Base-by-base conservation (phyloP, 2,113 vertebrate species). In the Urocynchramus pylzowi region DNA sequence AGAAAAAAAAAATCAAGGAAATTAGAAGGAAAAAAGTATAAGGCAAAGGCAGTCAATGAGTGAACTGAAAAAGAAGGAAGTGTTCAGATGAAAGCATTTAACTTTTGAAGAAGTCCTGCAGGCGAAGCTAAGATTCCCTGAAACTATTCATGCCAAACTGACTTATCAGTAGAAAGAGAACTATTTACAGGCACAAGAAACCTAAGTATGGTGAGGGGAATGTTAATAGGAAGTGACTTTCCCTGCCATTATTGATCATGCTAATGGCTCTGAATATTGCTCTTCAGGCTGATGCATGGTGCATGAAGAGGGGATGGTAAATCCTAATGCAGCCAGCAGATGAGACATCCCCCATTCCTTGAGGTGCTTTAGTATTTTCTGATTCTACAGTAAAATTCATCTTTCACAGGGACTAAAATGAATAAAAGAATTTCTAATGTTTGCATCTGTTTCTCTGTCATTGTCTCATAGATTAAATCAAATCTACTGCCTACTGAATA, bases 401-500 rank as follows among this genome's bases (percentile, higher is more conserved):
- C 49, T 87, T 94, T 93, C 63, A 73, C 4, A 16, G 37, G 16
- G 21, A 77, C 20, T 86, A 60, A 91, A 93, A 71, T 59, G 13
- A 80, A 49, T 44, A 82, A 82, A 59, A 91, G 54, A 20, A 68
- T 86, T 73, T 91, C 44, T 85, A 68, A n/a, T 73, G 5, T 56
- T 86, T 68, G 14, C 22, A 53, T 60, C 31, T 4, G 16, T 41
- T 86, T 91, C 45, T 63, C 26, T 87, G 49, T 86, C 50, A 68
- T 80, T 93, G 71, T 64, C 84, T 93, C 47, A 69, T 37, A 83
- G 52, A 78, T 85, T 86, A 91, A 86, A 95, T 91, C 63, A 93
- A 84, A 86, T 33, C 30, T 47, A 7, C 49, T 68, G 22, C n/a
- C 11, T 80, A 60, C 53, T 68, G 59, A 84, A 83, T 12, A 73